Conservation (phyloP, 1,140 invertebrate species). For the Dinoponera quadriceps region DNA sequence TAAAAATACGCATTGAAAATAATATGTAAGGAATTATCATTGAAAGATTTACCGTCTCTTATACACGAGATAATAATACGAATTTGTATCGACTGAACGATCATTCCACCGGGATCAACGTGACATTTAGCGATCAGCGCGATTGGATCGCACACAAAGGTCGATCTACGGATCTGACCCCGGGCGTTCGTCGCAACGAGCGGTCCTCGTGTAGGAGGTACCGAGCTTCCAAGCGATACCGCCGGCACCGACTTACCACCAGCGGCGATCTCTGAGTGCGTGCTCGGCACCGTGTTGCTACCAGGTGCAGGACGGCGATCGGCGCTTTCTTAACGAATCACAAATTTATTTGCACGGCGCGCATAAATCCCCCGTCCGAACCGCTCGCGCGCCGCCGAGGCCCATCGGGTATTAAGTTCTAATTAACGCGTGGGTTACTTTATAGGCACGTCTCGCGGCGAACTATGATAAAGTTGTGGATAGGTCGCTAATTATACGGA, state of each 20-base stretch:
- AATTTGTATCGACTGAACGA: not conserved
- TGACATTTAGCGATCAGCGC: not conserved
- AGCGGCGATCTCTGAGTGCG: slow-evolving; percentile 71
- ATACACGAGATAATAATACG: not conserved
- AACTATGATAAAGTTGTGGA: slow-evolving; percentile 61
- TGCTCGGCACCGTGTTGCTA: slow-evolving; percentile 34
- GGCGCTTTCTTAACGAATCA: slow-evolving; percentile 44
- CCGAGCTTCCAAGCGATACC: slow-evolving; percentile 45
- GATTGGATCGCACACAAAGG: not conserved
- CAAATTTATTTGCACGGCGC: slow-evolving; percentile 29
- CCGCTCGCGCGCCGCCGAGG: slow-evolving; percentile 27
- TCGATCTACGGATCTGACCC: slow-evolving; percentile 61
- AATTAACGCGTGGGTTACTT: slow-evolving; percentile 44
- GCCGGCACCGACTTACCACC: slow-evolving; percentile 68
- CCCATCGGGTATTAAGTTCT: slow-evolving; percentile 64
- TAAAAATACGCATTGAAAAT: too few relatives aligned
- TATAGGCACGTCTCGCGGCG: slow-evolving; percentile 19
- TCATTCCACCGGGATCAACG: slow-evolving; percentile 1
- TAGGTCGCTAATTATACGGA: slow-evolving; percentile 58
- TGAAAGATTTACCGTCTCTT: not conserved
- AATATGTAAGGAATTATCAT: not conserved
- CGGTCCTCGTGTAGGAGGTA: slow-evolving; percentile 72
- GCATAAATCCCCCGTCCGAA: slow-evolving; percentile 36
- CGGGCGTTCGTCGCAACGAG: slow-evolving; percentile 74
- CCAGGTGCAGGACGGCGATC: slow-evolving; percentile 14